Base-by-base conservation (phyloP, 1,140 invertebrate genomes). In the Drosophila orena region DNA sequence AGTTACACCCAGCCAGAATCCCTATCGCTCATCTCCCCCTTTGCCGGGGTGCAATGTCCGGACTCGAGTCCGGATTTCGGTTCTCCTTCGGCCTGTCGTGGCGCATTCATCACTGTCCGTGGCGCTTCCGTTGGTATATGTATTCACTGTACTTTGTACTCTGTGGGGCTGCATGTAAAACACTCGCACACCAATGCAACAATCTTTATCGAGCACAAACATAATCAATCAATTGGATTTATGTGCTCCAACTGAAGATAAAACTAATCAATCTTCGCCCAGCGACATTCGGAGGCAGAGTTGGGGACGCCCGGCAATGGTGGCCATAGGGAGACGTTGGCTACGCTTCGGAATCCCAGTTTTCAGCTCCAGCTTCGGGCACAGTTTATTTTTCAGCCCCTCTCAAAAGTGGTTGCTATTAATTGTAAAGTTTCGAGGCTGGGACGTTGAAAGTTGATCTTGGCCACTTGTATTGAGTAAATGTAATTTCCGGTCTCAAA, bases 151-250 rank as follows among this genome's bases (percentile, higher is more conserved):
- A 60, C 15, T 61, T 50, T 7, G 30, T 54, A 68, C 35, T 70
- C n/a, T 11, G 30, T 52, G 47, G 17, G 17, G 43, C 61, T 84
- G 81, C 81, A 86, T 80, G 81, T 78, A 86, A 77, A 85, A 69
- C 38, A 38, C 47, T 76, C 74, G 65, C 79, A 88, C 74, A 86
- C 78, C 78, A 88, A 64, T 88, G 83, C 84, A 80, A 70, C 61
- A 77, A 89, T 89, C 84, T 89, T 84, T 89, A 89, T 89, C 84
- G 84, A 84, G 85, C 84, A 77, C 74, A 77, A 85, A 81, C 81
- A 90, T 91, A 91, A 91, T 91, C 90, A 91, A 91, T 91, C 90
- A 91, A 91, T 91, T 76, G 90, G 90, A 91, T 91, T 91, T 91
- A 91, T 91, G 90, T 83, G 81, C 72, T 81, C 79, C 79, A 88